These are phyloP conservation scores for Myoxocephalus aenaeus DNA, from an alignment of 2,797 vertebrate species.

Conservation along the genomic window DNA sequence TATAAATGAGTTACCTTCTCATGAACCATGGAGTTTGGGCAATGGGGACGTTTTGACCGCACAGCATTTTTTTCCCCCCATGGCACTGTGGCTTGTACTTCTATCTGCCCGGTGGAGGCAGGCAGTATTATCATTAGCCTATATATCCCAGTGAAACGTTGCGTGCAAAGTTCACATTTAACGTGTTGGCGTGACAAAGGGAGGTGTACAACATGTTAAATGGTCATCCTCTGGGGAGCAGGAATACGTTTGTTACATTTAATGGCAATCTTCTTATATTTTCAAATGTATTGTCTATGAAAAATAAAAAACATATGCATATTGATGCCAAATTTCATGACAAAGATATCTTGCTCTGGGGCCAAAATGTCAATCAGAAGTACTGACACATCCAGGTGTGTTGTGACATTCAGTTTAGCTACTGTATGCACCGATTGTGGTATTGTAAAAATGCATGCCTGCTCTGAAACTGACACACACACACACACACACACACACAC, in stretches of 20 bases:
- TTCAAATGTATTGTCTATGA: background rate
- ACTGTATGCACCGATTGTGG: background rate
- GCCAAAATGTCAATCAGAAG: too few relatives aligned
- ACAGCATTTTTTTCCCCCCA: background rate
- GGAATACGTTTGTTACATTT: background rate
- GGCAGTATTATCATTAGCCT: too few relatives aligned
- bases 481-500: constrained; percentile 25
- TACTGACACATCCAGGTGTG: too few relatives aligned
- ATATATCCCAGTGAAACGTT: too few relatives aligned
- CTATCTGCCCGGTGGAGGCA: too few relatives aligned
- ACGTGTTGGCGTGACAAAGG: background rate
- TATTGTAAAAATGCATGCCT: constrained; percentile 20
- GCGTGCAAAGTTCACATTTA: background rate
- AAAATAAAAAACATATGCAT: background rate
- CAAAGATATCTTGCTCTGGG: background rate
- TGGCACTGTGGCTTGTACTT: background rate
- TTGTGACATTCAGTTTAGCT: background rate
- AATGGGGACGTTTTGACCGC: background rate
- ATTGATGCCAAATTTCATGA: background rate
- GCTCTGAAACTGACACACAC: constrained; percentile 12
- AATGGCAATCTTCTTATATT: background rate
- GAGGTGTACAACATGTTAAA: background rate
- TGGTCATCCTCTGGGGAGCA: background rate
- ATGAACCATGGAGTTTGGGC: background rate
- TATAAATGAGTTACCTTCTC: background rate